Conservation (phyloP, 1,140 invertebrate genomes). For the Meteorus sp. region DNA sequence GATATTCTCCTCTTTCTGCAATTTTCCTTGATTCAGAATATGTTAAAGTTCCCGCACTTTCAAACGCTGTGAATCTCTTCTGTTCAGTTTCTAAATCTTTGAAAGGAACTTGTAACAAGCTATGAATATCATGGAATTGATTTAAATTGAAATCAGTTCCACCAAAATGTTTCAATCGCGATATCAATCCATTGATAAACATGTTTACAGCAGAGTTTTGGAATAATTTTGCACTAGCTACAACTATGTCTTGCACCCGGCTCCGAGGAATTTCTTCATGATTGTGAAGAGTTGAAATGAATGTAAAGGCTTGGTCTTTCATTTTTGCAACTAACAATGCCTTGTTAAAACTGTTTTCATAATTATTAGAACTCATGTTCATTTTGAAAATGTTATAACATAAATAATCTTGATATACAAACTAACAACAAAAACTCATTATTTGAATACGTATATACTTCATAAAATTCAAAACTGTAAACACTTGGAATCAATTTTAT, state of each 20-base stretch:
- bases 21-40: conserved; percentile 5
- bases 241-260: conserved; percentile 12
- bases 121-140: conserved; percentile 7
- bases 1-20: conserved; percentile 11
- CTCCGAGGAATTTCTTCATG: conserved; percentile 9
- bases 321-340: neutral
- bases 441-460: too few species aligned
- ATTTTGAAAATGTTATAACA: neutral
- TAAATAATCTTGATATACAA: neutral
- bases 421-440: too few species aligned
- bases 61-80: conserved; percentile 3
- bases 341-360: conserved; percentile 11
- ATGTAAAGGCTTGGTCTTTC: conserved; percentile 8
- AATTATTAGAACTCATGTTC: conserved; percentile 9
- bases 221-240: neutral
- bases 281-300: conserved; percentile 8
- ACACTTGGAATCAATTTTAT: neutral
- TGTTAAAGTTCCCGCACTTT: conserved; percentile 5
- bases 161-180: conserved; percentile 8
- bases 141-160: conserved; percentile 6
- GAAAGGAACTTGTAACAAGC: conserved; percentile 7
- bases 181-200: conserved; percentile 6
- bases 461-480: neutral
- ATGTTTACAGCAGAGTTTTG: conserved; percentile 4
- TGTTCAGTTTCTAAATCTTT: conserved; percentile 10